Percentiles rank a stretch among this genome's conserved stretches.
These are phyloP conservation scores for Porites australiensis DNA, from an alignment of 64 coral and sea anemone genomes.

Conservation along the genomic window DNA sequence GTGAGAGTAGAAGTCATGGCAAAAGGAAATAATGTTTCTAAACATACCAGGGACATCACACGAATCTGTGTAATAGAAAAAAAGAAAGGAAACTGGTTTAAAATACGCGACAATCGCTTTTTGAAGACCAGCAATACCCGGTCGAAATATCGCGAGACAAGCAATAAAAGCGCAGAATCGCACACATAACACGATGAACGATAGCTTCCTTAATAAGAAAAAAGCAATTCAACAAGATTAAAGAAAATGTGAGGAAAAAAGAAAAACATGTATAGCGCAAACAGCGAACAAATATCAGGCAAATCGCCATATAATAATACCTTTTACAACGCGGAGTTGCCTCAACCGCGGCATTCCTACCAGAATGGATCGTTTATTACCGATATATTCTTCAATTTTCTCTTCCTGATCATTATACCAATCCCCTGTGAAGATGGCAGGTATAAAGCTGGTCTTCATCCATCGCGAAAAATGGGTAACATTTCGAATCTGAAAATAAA, in stretches of 20 bases:
- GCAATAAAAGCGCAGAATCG: too few species aligned
- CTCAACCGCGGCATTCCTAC: conserved; percentile 43
- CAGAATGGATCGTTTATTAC: not conserved
- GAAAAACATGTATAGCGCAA: not conserved
- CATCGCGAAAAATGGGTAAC: conserved; percentile 6
- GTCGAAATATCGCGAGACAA: not conserved
- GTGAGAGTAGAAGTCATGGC: not conserved
- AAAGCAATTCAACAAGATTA: too few species aligned
- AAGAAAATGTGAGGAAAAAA: not conserved
- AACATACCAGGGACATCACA: not conserved
- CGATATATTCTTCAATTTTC: not conserved
- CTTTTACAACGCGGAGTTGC: conserved; percentile 22
- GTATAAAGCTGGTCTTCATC: not conserved
- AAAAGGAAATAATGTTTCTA: not conserved
- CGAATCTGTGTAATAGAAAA: not conserved
- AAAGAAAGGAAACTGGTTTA: not conserved
- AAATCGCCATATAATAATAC: not conserved
- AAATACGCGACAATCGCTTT: too few species aligned
- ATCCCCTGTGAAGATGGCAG: not conserved
- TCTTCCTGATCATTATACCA: conserved; percentile 8
- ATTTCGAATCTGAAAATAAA: not conserved
- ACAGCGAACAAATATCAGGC: too few species aligned
- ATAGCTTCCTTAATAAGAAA: too few species aligned
- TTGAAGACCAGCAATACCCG: not conserved
- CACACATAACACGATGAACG: too few species aligned